Conservation (phyloP, 2,797 vertebrate species). For the Lagorchestes hirsutus region DNA sequence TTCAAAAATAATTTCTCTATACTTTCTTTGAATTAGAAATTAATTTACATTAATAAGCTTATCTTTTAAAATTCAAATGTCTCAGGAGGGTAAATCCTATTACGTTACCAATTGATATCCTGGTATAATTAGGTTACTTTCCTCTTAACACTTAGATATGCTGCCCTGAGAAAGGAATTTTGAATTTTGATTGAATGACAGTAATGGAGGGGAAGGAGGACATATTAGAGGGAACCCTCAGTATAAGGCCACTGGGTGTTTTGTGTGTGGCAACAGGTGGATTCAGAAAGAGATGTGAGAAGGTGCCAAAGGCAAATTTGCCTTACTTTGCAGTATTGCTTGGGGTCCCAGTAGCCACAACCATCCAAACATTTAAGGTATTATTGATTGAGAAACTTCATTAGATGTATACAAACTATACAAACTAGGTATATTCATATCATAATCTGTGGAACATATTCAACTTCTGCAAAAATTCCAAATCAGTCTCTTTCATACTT, state of each 20-base stretch:
- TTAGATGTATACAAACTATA: background rate
- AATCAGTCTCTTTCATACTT: background rate
- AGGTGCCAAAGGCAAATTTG: background rate
- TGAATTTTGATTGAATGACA: background rate
- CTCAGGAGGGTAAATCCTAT: background rate
- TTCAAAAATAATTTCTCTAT: background rate
- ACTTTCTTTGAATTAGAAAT: background rate
- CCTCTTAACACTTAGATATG: background rate
- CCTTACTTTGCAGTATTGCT: background rate
- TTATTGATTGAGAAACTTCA: background rate
- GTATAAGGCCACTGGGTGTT: background rate
- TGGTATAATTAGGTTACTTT: background rate
- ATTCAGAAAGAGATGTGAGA: slow-evolving; percentile 9
- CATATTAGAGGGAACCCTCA: background rate
- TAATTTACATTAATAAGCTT: background rate
- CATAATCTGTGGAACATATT: background rate
- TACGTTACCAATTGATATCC: background rate
- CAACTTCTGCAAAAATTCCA: background rate
- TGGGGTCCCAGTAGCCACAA: background rate
- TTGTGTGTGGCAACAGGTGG: slow-evolving; percentile 35
- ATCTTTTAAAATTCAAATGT: background rate
- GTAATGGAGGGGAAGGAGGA: background rate
- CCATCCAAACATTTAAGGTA: background rate
- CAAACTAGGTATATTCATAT: background rate
- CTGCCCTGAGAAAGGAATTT: background rate